Conservation (phyloP, 1,140 invertebrate species). For the Hestina assimilis region DNA sequence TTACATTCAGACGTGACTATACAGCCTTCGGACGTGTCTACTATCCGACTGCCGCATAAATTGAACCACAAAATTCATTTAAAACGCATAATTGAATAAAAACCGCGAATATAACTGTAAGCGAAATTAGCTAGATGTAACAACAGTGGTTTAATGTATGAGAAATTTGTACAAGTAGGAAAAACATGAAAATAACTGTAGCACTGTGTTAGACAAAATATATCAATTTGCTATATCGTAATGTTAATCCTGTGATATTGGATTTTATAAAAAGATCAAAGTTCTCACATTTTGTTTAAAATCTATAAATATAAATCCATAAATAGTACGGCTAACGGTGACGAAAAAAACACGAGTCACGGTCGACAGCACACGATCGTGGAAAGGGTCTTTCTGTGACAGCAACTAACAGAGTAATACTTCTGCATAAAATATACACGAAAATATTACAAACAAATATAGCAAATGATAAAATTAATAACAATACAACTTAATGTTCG, state of each 20-base stretch:
- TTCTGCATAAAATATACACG: background rate
- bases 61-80: conserved; percentile 23
- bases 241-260: too few relatives aligned
- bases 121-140: conserved; percentile 11
- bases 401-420: background rate
- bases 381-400: conserved; percentile 31
- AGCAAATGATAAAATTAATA: too few relatives aligned
- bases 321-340: conserved; percentile 23
- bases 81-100: conserved; percentile 20
- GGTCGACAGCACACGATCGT: conserved; percentile 42
- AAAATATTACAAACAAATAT: too few relatives aligned
- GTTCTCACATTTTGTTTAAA: too few relatives aligned
- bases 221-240: too few relatives aligned
- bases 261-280: too few relatives aligned
- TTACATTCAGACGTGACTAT: conserved; percentile 18
- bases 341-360: conserved; percentile 48
- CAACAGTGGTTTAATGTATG: conserved; percentile 3
- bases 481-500: too few relatives aligned
- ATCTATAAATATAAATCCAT: conserved; percentile 24
- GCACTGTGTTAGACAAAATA: too few relatives aligned
- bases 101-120: conserved; percentile 13
- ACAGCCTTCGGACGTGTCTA: conserved; percentile 10
- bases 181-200: too few relatives aligned
- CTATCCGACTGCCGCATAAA: background rate
- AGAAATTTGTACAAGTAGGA: too few relatives aligned